These are phyloP conservation scores for Muraenolepis orangiensis DNA, from an alignment of 2,797 vertebrate genomes.

Conservation along the genomic window DNA sequence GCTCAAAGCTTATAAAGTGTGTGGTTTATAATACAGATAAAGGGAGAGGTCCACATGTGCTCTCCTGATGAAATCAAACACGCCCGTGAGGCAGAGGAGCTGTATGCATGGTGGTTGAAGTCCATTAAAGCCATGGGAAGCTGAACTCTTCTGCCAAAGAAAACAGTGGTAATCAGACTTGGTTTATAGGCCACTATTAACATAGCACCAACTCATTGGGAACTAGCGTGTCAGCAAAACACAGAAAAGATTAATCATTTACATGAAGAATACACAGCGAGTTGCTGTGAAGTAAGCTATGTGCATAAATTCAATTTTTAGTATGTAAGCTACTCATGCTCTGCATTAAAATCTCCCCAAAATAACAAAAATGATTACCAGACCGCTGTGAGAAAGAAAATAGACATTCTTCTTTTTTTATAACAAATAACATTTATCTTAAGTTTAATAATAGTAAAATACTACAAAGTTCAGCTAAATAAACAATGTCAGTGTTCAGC, in stretches of 20 bases:
- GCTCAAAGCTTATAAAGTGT: conserved; percentile 7
- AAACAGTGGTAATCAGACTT: conserved; percentile 37
- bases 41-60: not conserved
- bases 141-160: conserved; percentile 37
- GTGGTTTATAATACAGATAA: not conserved
- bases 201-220: conserved; percentile 33
- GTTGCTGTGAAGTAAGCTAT: no score
- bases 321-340: no score
- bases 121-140: conserved; percentile 51
- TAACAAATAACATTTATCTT: no score
- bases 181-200: conserved; percentile 69
- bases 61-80: conserved; percentile 11
- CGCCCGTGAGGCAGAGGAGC: not conserved
- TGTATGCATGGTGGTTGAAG: conserved; percentile 20
- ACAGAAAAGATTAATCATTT: conserved; percentile 18
- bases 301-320: no score
- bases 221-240: conserved; percentile 25
- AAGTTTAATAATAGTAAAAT: no score
- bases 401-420: no score
- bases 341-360: no score
- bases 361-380: no score
- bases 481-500: no score
- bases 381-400: no score
- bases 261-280: not conserved
- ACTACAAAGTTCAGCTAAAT: no score